Evolutionary conservation across 2,113 vertebrate species (phyloP), one percentile per base, ranked within the genome.

Genomic region (Sander lucioperca): DNA sequence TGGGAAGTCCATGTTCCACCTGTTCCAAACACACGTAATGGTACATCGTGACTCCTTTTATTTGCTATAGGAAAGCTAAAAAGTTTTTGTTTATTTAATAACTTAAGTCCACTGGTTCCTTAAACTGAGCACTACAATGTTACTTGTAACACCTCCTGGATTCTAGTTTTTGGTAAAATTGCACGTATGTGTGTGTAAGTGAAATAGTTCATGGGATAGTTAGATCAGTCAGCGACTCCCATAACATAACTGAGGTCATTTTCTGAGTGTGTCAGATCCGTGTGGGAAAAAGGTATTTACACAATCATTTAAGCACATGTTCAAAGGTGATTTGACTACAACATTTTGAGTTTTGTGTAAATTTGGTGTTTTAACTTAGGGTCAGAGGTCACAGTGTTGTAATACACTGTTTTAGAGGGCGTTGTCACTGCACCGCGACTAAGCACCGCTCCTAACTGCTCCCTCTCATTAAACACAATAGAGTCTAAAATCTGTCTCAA

Each of bases 361-460:
- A 56, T 33, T 0, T 30, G 21, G 21, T 50, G 45, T 53, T 61
- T 36, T 14, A 58, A 51, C 30, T 11, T 0, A 6, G 19, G 19
- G 56, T 72, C 63, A 47, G 23, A 76, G 23, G 48, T 81, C 39
- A 30, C n/a, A n/a, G 27, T 82, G 74, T 62, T 47, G 63, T 50
- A 54, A 79, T 19, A 19, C 43, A 39, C 2, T 33, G 79, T 50
- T 56, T 33, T 7, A 33, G 16, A 27, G 27, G 36, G 43, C 48
- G 56, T 3, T 75, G 57, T 77, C 23, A 33, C 18, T 79, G 27
- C 23, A 33, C 18, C 76, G 27, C 79, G 77, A 73, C 36, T 47
- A 73, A 59, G 48, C 43, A 70, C 74, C 87, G 75, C 80, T 53
- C 81, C 79, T 78, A 1, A 62, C 69, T 67, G 53, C 64, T 47